These are phyloP conservation scores for Phylloscopus trochiloides DNA, from an alignment of 2,113 vertebrate species.

Conservation along the genomic window DNA sequence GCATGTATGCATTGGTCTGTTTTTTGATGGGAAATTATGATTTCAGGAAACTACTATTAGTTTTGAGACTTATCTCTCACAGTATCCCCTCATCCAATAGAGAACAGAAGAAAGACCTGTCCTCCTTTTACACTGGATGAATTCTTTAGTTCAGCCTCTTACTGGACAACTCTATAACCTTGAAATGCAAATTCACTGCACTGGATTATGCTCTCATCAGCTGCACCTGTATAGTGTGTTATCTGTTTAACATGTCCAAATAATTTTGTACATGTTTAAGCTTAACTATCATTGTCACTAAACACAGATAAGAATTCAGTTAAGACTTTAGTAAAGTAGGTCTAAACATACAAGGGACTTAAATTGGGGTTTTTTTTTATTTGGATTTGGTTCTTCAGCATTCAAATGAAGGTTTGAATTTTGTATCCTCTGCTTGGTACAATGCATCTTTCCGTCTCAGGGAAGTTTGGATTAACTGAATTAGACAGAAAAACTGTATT, in stretches of 20 bases:
- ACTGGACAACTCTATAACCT: neutral
- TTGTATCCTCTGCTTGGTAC: neutral
- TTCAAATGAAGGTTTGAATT: neutral
- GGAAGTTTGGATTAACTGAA: neutral
- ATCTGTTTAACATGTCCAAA: neutral
- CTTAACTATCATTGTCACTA: neutral
- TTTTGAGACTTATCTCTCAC: neutral
- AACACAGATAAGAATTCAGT: neutral
- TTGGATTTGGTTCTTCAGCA: neutral
- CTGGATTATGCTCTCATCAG: neutral
- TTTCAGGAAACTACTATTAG: neutral
- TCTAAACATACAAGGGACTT: neutral
- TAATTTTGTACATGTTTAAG: neutral
- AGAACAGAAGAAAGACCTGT: neutral
- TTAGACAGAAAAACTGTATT: neutral
- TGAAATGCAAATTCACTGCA: neutral
- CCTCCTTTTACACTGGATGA: neutral
- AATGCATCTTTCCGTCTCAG: neutral
- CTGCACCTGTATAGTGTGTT: neutral
- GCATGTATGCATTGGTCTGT: neutral
- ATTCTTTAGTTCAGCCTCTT: neutral
- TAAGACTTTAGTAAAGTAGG: neutral
- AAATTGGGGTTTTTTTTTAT: neutral
- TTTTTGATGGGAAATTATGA: neutral
- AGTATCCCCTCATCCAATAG: neutral